Conservation (phyloP, 2,113 vertebrate genomes). For the Ictalurus punctatus region DNA sequence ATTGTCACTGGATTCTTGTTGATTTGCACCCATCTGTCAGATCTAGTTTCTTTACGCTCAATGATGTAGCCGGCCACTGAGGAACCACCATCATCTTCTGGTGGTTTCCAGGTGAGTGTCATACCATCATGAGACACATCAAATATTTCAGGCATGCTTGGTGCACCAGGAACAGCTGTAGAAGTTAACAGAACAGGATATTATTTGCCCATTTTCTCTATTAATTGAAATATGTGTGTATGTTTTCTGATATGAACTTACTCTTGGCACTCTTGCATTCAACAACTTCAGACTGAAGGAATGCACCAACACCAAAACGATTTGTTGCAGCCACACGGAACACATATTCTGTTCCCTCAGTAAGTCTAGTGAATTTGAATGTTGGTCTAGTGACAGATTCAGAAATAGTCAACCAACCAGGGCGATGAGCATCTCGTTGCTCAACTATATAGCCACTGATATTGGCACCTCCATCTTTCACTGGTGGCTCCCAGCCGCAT, state of each 20-base stretch:
- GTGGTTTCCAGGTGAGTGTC: constrained; percentile 92
- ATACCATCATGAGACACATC: constrained; percentile 94
- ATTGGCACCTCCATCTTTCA: constrained; percentile 92
- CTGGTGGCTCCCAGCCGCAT: constrained; percentile 89
- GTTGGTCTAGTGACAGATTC: constrained; percentile 93
- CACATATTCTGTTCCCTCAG: constrained; percentile 92
- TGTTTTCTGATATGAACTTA: constrained; percentile 73
- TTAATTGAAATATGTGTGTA: neutral
- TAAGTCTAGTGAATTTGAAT: constrained; percentile 90
- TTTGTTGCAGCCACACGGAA: constrained; percentile 97
- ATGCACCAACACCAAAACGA: constrained; percentile 91
- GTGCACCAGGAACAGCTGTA: constrained; percentile 87
- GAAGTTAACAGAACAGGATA: constrained; percentile 40
- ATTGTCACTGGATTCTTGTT: constrained; percentile 96
- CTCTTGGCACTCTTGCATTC: constrained; percentile 93
- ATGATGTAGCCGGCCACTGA: constrained; percentile 91
- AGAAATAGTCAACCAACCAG: constrained; percentile 92
- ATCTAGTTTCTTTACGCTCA: constrained; percentile 91
- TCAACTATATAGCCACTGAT: constrained; percentile 94
- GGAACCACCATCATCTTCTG: constrained; percentile 88
- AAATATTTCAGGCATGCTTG: constrained; percentile 87
- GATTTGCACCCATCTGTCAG: constrained; percentile 91
- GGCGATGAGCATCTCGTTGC: constrained; percentile 91
- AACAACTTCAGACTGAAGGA: constrained; percentile 93
- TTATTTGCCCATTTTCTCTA: neutral